phyloP scores from a whole-genome alignment of 2,888 invertebrate genomes.

The Meta bourneti region DNA sequence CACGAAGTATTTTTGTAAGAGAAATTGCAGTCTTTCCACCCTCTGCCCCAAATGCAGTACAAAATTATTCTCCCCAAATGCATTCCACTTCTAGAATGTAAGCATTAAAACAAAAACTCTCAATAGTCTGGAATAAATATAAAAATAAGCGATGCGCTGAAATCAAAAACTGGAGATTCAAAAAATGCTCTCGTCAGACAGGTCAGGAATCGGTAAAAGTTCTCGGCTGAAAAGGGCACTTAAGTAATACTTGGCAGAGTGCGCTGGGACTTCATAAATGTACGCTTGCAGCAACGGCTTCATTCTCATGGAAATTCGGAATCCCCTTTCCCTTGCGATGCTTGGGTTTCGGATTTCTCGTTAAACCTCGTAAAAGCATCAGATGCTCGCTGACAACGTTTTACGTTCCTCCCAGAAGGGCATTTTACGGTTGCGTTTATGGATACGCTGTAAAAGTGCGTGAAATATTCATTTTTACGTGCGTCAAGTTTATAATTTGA shows the following conservation, averaged over 20 bases:
- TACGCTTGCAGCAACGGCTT: background rate
- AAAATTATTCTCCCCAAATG: too few relatives aligned
- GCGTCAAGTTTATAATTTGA: background rate
- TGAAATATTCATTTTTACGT: slow-evolving; percentile 1
- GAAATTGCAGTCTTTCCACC: too few relatives aligned
- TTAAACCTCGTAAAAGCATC: slow-evolving; percentile 1
- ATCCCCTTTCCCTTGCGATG: background rate
- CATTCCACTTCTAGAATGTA: background rate
- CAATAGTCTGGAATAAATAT: background rate
- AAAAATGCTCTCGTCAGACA: background rate
- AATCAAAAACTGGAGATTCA: background rate
- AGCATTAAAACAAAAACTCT: background rate
- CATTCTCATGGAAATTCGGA: background rate
- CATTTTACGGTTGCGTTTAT: background rate
- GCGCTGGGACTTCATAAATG: background rate
- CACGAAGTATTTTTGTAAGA: too few relatives aligned
- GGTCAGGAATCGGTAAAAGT: background rate
- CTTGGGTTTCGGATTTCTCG: background rate
- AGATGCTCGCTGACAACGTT: background rate
- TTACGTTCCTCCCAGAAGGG: background rate
- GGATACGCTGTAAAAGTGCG: background rate
- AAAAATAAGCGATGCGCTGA: background rate
- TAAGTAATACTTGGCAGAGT: background rate
- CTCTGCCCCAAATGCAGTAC: too few relatives aligned
- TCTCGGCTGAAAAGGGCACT: background rate